A percentile compares a stretch with the other conserved stretches of the same genome.
Evolutionary conservation across 2,888 invertebrate genomes (phyloP).

Genomic region (Chloroclystis v-ata): DNA sequence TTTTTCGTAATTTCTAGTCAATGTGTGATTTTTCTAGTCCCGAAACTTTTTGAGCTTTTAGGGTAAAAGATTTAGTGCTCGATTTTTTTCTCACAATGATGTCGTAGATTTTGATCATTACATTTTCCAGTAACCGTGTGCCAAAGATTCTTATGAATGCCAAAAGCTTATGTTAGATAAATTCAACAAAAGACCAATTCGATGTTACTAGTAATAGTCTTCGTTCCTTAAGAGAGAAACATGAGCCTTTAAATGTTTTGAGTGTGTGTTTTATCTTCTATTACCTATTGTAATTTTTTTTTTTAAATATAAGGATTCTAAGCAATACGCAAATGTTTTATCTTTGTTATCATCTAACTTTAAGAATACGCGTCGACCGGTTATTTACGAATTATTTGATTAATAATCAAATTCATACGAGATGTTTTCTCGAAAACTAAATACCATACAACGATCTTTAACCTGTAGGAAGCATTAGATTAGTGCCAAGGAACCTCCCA

Average conservation of each 20-base stretch:
- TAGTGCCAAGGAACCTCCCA: constrained; percentile 38
- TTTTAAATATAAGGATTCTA: constrained; percentile 52
- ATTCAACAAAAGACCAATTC: constrained; percentile 27
- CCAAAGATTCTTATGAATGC: constrained; percentile 1
- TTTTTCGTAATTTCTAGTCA: constrained; percentile 33
- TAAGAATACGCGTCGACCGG: constrained; percentile 12
- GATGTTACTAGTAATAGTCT: constrained; percentile 21
- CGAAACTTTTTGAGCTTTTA: constrained; percentile 63
- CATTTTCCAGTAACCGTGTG: constrained; percentile 8
- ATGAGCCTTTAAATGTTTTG: constrained; percentile 41
- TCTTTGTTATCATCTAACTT: constrained; percentile 14
- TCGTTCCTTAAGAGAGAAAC: constrained; percentile 42
- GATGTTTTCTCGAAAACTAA: constrained; percentile 20
- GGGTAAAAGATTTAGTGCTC: constrained; percentile 53
- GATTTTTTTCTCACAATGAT: constrained; percentile 7
- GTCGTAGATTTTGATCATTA: background rate
- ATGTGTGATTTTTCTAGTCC: constrained; percentile 31
- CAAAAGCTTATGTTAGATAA: constrained; percentile 12
- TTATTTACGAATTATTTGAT: constrained; percentile 13
- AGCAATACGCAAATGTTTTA: constrained; percentile 52
- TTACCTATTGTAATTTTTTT: constrained; percentile 35
- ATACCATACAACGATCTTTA: constrained; percentile 29
- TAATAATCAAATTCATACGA: constrained; percentile 10
- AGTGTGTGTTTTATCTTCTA: constrained; percentile 37
- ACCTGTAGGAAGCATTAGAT: constrained; percentile 23